phyloP scores from a whole-genome alignment of 2,113 vertebrate genomes.

The Physeter macrocephalus region DNA sequence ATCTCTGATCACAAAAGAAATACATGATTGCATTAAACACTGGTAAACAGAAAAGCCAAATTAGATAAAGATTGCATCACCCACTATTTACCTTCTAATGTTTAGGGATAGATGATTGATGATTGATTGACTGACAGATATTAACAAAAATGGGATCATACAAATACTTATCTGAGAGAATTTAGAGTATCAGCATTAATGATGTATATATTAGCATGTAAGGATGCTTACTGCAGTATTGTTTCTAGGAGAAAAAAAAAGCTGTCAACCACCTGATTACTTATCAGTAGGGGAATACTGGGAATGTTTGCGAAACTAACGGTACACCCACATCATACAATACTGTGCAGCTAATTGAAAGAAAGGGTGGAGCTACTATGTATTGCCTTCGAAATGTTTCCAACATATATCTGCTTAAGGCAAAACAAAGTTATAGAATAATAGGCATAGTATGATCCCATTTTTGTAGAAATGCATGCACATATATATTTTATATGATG shows the following conservation, averaged over 20 bases:
- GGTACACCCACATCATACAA: neutral
- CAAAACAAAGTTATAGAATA: neutral
- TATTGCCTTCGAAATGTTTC: neutral
- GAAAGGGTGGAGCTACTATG: neutral
- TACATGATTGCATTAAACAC: neutral
- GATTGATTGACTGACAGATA: neutral
- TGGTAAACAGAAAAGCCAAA: neutral
- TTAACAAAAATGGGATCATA: neutral
- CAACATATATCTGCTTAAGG: neutral
- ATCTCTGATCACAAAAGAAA: neutral
- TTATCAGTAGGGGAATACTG: neutral
- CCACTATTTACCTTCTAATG: neutral
- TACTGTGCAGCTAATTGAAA: neutral
- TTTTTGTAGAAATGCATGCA: neutral
- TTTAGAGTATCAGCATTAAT: neutral
- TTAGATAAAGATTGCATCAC: neutral
- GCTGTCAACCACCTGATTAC: neutral
- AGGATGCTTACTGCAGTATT: neutral
- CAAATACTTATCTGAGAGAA: neutral
- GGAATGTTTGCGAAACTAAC: neutral
- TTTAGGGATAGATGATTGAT: neutral
- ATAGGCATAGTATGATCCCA: neutral
- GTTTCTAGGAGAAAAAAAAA: neutral
- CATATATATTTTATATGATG: neutral
- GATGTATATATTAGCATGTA: neutral